A percentile compares a stretch with the other conserved stretches of the same genome.
phyloP scores from a whole-genome alignment of 2,113 vertebrate genomes.

The Anseranas semipalmata region DNA sequence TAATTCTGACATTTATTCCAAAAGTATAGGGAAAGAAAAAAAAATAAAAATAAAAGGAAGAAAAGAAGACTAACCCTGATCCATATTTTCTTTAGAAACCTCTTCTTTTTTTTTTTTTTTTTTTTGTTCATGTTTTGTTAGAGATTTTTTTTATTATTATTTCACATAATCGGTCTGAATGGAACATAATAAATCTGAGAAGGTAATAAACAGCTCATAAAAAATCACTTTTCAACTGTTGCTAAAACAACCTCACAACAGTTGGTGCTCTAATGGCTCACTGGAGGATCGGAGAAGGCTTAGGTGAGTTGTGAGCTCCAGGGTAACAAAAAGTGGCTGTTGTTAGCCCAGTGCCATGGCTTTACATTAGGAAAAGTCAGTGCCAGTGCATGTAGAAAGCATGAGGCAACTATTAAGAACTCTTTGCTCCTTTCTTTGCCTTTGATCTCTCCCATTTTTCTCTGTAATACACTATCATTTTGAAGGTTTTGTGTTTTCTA shows the following conservation, averaged over 20 bases:
- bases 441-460: not conserved
- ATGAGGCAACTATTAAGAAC: constrained; percentile 25
- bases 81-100: not conserved
- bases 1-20: not conserved
- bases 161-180: constrained; percentile 18
- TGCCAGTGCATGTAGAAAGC: not conserved
- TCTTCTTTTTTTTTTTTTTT: not conserved
- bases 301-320: constrained; percentile 27
- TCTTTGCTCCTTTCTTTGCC: constrained; percentile 15
- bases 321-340: not conserved
- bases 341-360: constrained; percentile 20
- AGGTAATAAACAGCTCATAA: constrained; percentile 70
- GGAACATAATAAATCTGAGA: constrained; percentile 60
- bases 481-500: not conserved
- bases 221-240: constrained; percentile 61
- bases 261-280: constrained; percentile 33
- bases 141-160: not conserved
- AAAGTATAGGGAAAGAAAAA: not conserved
- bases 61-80: not conserved
- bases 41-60: not conserved
- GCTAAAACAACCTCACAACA: constrained; percentile 54
- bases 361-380: constrained; percentile 38
- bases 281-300: constrained; percentile 27
- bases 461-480: not conserved
- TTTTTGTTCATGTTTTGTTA: not conserved